Conservation (phyloP, 1,140 invertebrate genomes). For the Cydia splendana region DNA sequence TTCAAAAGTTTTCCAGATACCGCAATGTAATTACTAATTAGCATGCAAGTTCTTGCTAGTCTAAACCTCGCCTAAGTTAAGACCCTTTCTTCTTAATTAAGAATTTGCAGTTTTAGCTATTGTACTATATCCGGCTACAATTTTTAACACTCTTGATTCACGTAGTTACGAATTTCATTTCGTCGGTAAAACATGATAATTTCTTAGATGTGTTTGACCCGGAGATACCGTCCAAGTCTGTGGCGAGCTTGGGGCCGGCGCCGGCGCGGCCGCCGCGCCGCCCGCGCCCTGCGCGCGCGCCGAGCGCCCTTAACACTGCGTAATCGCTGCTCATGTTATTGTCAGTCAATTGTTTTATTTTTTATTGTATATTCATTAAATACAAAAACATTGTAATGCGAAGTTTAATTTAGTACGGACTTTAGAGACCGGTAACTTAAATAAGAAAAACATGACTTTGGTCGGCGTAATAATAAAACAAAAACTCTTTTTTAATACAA, state of each 20-base stretch:
- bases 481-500: too few relatives aligned
- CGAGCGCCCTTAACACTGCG: not conserved
- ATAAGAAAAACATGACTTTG: too few relatives aligned
- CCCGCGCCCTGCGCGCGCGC: not conserved
- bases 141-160: too few relatives aligned
- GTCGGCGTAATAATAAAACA: too few relatives aligned
- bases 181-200: not conserved
- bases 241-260: not conserved
- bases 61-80: too few relatives aligned
- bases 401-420: not conserved
- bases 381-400: not conserved
- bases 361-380: not conserved
- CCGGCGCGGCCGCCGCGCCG: not conserved
- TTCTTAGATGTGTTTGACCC: constrained; percentile 10
- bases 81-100: too few relatives aligned
- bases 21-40: too few relatives aligned
- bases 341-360: constrained; percentile 1
- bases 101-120: too few relatives aligned
- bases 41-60: too few relatives aligned
- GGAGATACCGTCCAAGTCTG: not conserved
- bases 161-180: not conserved
- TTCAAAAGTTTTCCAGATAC: too few relatives aligned
- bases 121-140: too few relatives aligned
- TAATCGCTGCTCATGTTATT: not conserved
- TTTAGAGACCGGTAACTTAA: not conserved